A percentile compares a stretch with the other conserved stretches of the same genome.
phyloP scores from a whole-genome alignment of 2,888 invertebrate species.

The Apamea anceps region DNA sequence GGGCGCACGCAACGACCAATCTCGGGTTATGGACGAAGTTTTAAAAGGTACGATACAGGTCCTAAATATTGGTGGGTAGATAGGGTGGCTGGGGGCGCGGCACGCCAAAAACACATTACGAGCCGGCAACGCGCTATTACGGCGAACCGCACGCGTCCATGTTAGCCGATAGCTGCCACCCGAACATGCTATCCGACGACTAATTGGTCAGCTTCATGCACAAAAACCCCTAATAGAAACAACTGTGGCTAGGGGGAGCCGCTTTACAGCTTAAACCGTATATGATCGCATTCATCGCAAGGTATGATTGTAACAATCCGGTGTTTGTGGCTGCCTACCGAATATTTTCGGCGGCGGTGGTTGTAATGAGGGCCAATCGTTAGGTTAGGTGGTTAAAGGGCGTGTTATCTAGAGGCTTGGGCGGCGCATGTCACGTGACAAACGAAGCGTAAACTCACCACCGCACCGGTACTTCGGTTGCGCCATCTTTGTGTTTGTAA shows the following conservation, averaged over 20 bases:
- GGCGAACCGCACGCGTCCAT: conserved; percentile 87
- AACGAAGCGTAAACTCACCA: conserved; percentile 83
- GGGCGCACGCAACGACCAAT: conserved; percentile 85
- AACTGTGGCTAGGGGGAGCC: conserved; percentile 79
- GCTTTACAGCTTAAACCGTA: conserved; percentile 77
- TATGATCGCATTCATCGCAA: conserved; percentile 76
- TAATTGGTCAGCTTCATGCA: conserved; percentile 87
- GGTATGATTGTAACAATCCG: conserved; percentile 65
- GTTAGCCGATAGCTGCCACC: conserved; percentile 84
- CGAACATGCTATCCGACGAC: conserved; percentile 86
- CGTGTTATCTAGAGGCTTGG: conserved; percentile 82
- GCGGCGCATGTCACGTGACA: conserved; percentile 84
- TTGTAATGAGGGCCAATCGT: conserved; percentile 80
- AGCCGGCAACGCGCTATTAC: conserved; percentile 86
- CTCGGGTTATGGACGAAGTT: conserved; percentile 83
- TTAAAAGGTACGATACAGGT: conserved; percentile 83
- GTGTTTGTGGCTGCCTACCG: conserved; percentile 66
- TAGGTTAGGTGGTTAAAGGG: conserved; percentile 80
- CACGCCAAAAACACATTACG: conserved; percentile 89
- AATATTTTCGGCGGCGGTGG: conserved; percentile 75
- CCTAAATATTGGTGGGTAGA: conserved; percentile 85
- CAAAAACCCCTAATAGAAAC: conserved; percentile 85
- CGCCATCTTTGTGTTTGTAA: conserved; percentile 85
- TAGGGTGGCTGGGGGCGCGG: conserved; percentile 84
- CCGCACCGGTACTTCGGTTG: conserved; percentile 76